Evolutionary conservation across 1,140 invertebrate species (phyloP).

Genomic region (Globodera ellingtonae): DNA sequence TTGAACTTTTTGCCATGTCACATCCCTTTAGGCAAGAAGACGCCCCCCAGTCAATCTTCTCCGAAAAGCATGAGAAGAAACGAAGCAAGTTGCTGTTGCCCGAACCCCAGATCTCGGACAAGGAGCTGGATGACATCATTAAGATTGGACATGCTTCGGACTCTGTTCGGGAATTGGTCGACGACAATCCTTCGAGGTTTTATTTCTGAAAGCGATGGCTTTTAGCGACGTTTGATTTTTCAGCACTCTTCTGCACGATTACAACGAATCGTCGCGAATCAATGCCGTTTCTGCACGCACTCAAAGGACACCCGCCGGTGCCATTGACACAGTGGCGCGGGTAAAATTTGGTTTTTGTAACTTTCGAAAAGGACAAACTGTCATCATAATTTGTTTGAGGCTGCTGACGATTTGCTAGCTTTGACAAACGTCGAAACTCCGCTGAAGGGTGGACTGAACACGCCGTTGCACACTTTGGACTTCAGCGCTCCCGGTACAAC

Average conservation of each 20-base stretch:
- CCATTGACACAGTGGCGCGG: conserved; percentile 72
- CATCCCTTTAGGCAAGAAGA: conserved; percentile 73
- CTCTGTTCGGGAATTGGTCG: conserved; percentile 84
- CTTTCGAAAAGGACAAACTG: too few relatives aligned
- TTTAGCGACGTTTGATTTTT: conserved; percentile 33
- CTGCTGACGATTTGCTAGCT: conserved; percentile 97
- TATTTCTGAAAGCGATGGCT: neutral
- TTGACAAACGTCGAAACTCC: conserved; percentile 95
- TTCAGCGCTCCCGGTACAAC: conserved; percentile 75
- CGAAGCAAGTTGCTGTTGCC: conserved; percentile 93
- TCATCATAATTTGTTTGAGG: conserved; percentile 70
- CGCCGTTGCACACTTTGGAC: conserved; percentile 83
- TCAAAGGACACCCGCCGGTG: conserved; percentile 79
- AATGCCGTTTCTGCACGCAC: conserved; percentile 74
- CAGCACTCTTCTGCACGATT: conserved; percentile 85
- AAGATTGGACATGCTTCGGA: conserved; percentile 94
- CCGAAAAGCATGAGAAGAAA: conserved; percentile 86
- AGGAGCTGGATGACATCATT: conserved; percentile 80
- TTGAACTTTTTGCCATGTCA: neutral
- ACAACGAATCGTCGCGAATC: conserved; percentile 75
- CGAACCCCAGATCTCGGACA: conserved; percentile 91
- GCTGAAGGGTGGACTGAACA: conserved; percentile 89
- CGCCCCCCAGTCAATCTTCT: conserved; percentile 85
- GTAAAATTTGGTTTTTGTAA: conserved; percentile 56
- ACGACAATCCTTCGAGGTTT: conserved; percentile 65